Evolutionary conservation across 1,140 invertebrate species (phyloP).

Genomic region (Babylonia areolata): DNA sequence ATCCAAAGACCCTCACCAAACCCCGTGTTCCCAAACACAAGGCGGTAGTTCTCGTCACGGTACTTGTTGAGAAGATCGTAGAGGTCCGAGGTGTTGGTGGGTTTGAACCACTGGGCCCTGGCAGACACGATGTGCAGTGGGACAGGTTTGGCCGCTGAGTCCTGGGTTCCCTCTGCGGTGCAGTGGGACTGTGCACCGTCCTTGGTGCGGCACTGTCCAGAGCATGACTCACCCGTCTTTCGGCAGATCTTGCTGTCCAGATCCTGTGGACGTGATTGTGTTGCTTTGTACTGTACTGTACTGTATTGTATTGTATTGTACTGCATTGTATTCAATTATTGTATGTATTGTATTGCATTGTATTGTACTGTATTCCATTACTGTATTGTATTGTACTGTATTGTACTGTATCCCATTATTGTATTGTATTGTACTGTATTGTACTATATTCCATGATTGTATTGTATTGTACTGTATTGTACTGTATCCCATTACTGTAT

Average conservation of each 20-base stretch:
- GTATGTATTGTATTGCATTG: no score
- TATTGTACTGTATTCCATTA: no score
- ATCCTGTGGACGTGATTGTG: slow-evolving; percentile 57
- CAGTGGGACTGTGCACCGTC: not conserved
- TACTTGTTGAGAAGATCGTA: slow-evolving; percentile 54
- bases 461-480: no score
- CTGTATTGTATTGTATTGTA: not conserved
- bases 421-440: no score
- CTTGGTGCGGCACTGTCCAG: slow-evolving; percentile 47
- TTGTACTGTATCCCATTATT: no score
- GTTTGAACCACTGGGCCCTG: slow-evolving; percentile 64
- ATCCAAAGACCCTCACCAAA: slow-evolving; percentile 52
- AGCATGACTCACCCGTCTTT: slow-evolving; percentile 58
- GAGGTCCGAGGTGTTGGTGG: slow-evolving; percentile 55
- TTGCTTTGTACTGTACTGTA: not conserved
- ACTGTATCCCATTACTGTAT: no score
- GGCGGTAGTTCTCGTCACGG: slow-evolving; percentile 51
- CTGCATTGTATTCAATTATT: no score
- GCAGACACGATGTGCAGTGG: slow-evolving; percentile 57
- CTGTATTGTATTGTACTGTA: no score
- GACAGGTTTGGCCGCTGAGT: not conserved
- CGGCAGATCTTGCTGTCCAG: slow-evolving; percentile 57
- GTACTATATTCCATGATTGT: no score
- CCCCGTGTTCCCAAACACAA: slow-evolving; percentile 64
- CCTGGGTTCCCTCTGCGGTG: not conserved